phyloP scores from a whole-genome alignment of 2,113 vertebrate species.

The Verasper variegatus region DNA sequence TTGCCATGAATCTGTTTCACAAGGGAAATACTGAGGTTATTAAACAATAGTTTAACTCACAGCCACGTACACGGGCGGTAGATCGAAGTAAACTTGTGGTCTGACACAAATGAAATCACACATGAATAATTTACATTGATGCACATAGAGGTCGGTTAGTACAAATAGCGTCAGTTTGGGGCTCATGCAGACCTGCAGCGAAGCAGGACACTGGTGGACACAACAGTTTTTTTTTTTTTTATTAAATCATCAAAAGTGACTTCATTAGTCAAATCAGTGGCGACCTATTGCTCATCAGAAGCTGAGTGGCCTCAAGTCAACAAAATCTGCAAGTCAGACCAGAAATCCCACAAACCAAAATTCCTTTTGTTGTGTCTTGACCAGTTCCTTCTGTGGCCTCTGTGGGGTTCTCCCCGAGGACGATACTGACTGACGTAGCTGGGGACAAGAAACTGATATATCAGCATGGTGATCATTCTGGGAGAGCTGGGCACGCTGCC shows the following conservation, averaged over 20 bases:
- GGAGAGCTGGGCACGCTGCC: background rate
- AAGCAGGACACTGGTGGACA: background rate
- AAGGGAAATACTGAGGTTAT: background rate
- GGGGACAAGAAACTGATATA: conserved; percentile 17
- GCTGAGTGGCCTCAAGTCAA: background rate
- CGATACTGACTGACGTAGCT: conserved; percentile 7
- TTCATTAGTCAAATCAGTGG: background rate
- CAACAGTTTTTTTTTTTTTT: no score
- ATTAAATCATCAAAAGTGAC: background rate
- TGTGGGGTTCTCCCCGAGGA: conserved; percentile 1
- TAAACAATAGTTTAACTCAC: conserved; percentile 11
- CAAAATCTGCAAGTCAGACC: background rate
- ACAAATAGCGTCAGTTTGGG: no score
- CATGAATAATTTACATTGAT: background rate
- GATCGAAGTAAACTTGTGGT: background rate
- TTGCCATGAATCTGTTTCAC: conserved; percentile 37
- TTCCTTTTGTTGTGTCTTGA: background rate
- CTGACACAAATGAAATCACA: background rate
- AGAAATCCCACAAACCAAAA: background rate
- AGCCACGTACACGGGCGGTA: background rate
- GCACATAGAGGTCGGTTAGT: background rate
- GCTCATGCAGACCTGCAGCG: background rate
- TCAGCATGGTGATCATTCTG: conserved; percentile 12
- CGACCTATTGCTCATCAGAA: background rate
- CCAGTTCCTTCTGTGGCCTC: background rate